phyloP scores from a whole-genome alignment of 2,797 vertebrate species.

The Tokudaia tokunoshimensis region DNA sequence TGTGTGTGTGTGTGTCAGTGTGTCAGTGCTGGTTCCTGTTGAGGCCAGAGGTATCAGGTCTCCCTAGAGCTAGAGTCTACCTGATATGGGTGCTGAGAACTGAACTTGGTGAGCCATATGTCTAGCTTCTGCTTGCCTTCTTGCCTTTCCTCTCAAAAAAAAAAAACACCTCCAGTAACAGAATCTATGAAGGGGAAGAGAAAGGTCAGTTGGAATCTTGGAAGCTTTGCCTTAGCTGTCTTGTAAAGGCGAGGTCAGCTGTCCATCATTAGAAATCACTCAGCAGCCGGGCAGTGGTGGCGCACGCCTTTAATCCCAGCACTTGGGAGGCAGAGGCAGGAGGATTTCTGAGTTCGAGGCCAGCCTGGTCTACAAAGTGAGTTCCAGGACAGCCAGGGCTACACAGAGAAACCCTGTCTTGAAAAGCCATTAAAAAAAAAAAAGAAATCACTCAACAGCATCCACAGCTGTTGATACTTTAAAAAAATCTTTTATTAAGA shows the following conservation, averaged over 20 bases:
- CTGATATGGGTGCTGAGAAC: background rate
- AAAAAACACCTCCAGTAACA: background rate
- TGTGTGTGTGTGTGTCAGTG: too few relatives aligned
- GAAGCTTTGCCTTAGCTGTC: too few relatives aligned
- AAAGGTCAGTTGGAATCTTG: background rate
- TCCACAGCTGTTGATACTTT: background rate
- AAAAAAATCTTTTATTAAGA: background rate
- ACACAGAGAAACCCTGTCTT: too few relatives aligned
- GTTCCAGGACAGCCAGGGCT: too few relatives aligned
- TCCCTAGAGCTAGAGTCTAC: background rate
- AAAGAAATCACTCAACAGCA: background rate
- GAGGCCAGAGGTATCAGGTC: background rate
- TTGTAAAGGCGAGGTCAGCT: background rate
- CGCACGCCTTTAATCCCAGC: too few relatives aligned
- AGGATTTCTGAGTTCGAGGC: too few relatives aligned
- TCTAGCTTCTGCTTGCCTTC: background rate
- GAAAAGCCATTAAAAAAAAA: too few relatives aligned
- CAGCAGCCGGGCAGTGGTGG: background rate
- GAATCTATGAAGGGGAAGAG: background rate
- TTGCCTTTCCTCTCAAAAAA: constrained; percentile 32
- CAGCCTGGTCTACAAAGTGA: too few relatives aligned
- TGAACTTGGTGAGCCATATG: background rate
- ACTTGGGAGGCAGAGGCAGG: too few relatives aligned
- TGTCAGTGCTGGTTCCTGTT: background rate
- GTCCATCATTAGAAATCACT: constrained; percentile 4